Conservation (phyloP, 2,888 invertebrate genomes). For the Spatulosminthurus flaviceps region DNA sequence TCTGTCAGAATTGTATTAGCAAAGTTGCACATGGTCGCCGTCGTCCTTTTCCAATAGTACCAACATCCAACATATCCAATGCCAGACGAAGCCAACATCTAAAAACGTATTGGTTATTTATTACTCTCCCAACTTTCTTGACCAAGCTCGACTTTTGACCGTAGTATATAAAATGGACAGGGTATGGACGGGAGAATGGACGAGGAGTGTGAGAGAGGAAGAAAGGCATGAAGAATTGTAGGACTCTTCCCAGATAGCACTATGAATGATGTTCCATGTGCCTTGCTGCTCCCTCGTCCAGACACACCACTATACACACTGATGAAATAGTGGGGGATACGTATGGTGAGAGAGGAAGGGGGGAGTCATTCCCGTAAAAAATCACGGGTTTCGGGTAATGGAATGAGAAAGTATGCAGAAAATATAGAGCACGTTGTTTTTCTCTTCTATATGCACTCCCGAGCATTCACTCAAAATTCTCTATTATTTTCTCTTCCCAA, state of each 20-base stretch:
- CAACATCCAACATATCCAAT: neutral
- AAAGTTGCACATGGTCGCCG: neutral
- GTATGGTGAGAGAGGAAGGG: neutral
- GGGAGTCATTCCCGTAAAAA: conserved; percentile 10
- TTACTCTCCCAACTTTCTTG: neutral
- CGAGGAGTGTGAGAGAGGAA: neutral
- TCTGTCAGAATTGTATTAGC: neutral
- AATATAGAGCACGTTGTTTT: no score
- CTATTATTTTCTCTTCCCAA: no score
- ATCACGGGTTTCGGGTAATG: neutral
- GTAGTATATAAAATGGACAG: neutral
- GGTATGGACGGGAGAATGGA: neutral
- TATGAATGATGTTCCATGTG: neutral
- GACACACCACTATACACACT: neutral
- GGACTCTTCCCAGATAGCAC: conserved; percentile 8
- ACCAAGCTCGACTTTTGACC: neutral
- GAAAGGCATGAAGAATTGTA: conserved; percentile 16
- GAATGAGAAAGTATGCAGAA: neutral
- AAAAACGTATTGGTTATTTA: conserved; percentile 1
- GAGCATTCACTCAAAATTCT: no score
- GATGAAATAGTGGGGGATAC: no score
- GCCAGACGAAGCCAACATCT: neutral
- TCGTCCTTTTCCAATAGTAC: no score
- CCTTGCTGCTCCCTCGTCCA: no score
- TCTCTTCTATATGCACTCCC: no score